Evolutionary conservation across 1,140 invertebrate species (phyloP), one percentile per base, ranked within the genome.

Genomic region (Globodera rostochiensis): DNA sequence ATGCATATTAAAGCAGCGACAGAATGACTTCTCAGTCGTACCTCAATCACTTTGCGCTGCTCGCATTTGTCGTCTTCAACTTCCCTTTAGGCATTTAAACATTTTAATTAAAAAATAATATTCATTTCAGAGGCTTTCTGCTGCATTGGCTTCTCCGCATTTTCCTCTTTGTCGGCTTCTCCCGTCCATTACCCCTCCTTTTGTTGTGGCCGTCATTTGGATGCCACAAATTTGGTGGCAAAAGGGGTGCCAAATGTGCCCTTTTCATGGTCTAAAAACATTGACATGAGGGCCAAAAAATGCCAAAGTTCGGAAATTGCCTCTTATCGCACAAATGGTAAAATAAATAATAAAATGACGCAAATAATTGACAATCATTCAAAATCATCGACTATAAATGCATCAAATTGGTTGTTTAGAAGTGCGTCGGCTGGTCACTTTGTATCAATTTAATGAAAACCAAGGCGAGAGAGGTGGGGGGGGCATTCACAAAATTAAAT

Each of bases 291-390:
- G 9, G 74, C 84, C 25, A 78, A 82, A 6, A 86, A 86, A 64
- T 85, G 84, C 73, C 66, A 80, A 73, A 70, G 76, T n/a, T 71
- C 80, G 25, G 85, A 87, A 50, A 77, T 77, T 75, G 83, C 77
- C n/a, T 71, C 73, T 21, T 85, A 85, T 69, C 69, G 67, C 4
- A 84, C 84, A 21, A 50, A 79, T 80, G 84, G 84, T 86, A 46
- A 82, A n/a, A 60, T 4, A 57, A 85, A 71, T 13, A 60, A 6
- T 60, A 13, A 60, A 8, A 60, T n/a, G n/a, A n/a, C n/a, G n/a
- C 60, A 66, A 21, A 21, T 13, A 66, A 15, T 13, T 15, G 25
- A 11, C 66, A 49, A n/a, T 74, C 13, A 73, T 70, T 80, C 36
- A 25, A 46, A 25, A 83, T n/a, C 15, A 5, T 49, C 4, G 74